Evolutionary conservation across 1,140 invertebrate genomes (phyloP).

Genomic region (Formica selysi): DNA sequence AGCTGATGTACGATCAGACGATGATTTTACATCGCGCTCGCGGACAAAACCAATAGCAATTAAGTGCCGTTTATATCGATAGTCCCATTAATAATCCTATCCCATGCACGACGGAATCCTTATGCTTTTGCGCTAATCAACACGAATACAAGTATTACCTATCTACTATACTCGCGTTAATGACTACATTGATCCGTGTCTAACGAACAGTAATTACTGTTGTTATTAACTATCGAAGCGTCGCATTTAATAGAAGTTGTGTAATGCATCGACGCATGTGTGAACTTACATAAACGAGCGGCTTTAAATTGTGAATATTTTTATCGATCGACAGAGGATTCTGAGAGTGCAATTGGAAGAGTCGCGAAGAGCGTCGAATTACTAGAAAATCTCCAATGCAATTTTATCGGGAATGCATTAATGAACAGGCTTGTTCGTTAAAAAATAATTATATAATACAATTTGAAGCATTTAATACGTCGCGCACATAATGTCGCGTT

Average conservation of each 20-base stretch:
- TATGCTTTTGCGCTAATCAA: conserved; percentile 52
- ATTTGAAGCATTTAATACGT: conserved; percentile 19
- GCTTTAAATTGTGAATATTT: conserved; percentile 14
- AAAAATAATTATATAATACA: conserved; percentile 23
- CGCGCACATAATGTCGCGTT: background rate
- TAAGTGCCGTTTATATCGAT: conserved; percentile 58
- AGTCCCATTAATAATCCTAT: conserved; percentile 55
- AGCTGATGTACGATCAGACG: conserved; percentile 40
- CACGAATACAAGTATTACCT: conserved; percentile 36
- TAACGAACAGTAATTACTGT: conserved; percentile 46
- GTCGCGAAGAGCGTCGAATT: background rate
- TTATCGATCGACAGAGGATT: background rate
- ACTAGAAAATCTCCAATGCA: background rate
- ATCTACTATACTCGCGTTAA: conserved; percentile 4
- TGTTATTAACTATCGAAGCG: conserved; percentile 37
- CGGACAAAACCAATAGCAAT: conserved; percentile 59
- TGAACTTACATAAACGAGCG: background rate
- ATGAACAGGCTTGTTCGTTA: conserved; percentile 21
- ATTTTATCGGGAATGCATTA: conserved; percentile 31
- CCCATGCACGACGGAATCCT: conserved; percentile 35
- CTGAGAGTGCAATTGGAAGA: background rate
- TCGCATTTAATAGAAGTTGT: conserved; percentile 13
- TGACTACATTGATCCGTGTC: conserved; percentile 37
- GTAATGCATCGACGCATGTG: background rate
- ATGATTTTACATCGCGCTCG: conserved; percentile 47